Evolutionary conservation across 2,888 invertebrate genomes (phyloP), one percentile per base, ranked within the genome.

Genomic region (Polietes domitor): DNA sequence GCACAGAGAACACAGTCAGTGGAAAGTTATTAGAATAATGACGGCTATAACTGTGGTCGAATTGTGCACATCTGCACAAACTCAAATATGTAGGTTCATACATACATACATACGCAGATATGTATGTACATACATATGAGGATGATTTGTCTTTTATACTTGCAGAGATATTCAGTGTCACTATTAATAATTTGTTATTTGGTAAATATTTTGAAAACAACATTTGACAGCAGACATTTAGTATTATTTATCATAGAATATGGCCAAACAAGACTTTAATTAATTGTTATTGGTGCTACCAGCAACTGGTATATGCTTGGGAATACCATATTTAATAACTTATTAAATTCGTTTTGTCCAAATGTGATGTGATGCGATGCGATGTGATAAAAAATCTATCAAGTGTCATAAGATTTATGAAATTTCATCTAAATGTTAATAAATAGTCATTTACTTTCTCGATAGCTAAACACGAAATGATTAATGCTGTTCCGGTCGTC

Each of bases 191-290:
- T 68, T 68, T 68, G 24, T 43, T 24, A 43, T 68, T 68, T 43
- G 68, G 41, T n/a, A 41, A 68, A 21, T 68, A 15, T 41, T 68
- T 68, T 68, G 24, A 41, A 68, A 41, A 71, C 50, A 47, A 26
- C n/a, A 58, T 47, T 68, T 53, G 68, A 61, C 72, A 79, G 50
- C 61, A 70, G 73, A 61, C 80, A 70, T 61, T 74, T 70, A 63
- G 58, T 50, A 53, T 77, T 71, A 63, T 83, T 74, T 32, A 71
- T 76, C 61, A 68, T 32, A 21, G 50, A 55, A 70, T 70, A 80
- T 74, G 74, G 43, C 53, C 71, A 71, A 74, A 80, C 32, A 63
- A 71, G 63, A 77, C 70, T 77, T 76, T 74, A 68, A 80, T 83
- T 83, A 77, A 80, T 80, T 74, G 71, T 15, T 71, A 43, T 55